Percentiles rank a stretch among this genome's conserved stretches.
phyloP scores from a whole-genome alignment of 2,888 invertebrate genomes.

The Dendrolimus houi region DNA sequence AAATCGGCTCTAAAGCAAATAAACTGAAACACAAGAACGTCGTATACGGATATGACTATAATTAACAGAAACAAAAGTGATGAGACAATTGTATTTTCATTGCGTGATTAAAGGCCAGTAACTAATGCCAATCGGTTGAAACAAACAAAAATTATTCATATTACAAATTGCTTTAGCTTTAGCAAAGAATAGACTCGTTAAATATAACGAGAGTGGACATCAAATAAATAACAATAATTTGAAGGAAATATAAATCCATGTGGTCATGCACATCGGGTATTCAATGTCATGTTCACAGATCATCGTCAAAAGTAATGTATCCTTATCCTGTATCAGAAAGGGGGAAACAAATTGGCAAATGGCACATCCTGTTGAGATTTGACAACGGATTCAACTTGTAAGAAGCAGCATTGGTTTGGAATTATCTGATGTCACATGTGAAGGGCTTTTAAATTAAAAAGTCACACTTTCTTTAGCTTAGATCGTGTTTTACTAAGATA shows the following conservation, averaged over 20 bases:
- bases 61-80: too few relatives aligned
- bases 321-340: slow-evolving; percentile 59
- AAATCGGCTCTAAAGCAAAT: too few relatives aligned
- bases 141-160: neutral
- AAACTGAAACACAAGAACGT: too few relatives aligned
- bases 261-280: slow-evolving; percentile 3
- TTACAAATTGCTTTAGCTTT: slow-evolving; percentile 2
- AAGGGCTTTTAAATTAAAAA: too few relatives aligned
- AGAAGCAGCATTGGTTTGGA: slow-evolving; percentile 9
- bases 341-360: slow-evolving; percentile 57
- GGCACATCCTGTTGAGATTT: slow-evolving; percentile 49
- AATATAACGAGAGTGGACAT: neutral
- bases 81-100: too few relatives aligned
- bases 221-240: neutral
- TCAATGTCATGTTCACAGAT: slow-evolving; percentile 25
- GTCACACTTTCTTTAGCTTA: too few relatives aligned
- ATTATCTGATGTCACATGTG: slow-evolving; percentile 2
- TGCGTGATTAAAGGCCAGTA: too few relatives aligned
- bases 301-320: slow-evolving; percentile 40
- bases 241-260: neutral
- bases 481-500: too few relatives aligned
- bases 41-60: too few relatives aligned
- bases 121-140: neutral
- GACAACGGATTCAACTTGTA: slow-evolving; percentile 10
- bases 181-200: slow-evolving; percentile 1